These are phyloP conservation scores for Lagopus muta DNA, from an alignment of 2,113 vertebrate species.

Conservation along the genomic window DNA sequence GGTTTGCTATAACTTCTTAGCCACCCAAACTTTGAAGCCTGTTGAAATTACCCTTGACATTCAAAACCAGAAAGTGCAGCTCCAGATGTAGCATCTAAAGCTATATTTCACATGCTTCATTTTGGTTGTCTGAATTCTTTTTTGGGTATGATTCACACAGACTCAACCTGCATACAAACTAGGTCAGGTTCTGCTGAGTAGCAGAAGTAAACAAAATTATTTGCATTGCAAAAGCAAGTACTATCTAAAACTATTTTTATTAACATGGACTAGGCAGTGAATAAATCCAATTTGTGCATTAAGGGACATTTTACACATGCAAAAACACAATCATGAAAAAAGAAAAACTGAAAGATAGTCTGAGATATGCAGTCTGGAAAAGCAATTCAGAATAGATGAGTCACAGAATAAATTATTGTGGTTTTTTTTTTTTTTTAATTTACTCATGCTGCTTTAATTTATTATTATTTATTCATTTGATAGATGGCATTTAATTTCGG, in stretches of 20 bases:
- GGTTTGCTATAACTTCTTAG: conserved; percentile 11
- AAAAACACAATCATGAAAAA: background rate
- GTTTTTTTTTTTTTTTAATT: conserved; percentile 39
- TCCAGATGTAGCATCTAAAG: background rate
- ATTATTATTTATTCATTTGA: conserved; percentile 62
- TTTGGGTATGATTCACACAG: background rate
- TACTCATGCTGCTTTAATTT: conserved; percentile 21
- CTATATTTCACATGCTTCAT: background rate
- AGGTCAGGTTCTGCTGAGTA: background rate
- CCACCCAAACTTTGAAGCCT: background rate
- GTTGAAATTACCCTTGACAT: background rate
- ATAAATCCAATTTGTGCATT: background rate
- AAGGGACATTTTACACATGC: background rate
- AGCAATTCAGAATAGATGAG: conserved; percentile 10
- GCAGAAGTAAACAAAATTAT: background rate
- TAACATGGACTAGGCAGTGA: background rate
- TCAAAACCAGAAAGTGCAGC: background rate
- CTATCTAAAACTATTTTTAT: background rate
- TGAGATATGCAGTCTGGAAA: background rate
- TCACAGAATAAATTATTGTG: background rate
- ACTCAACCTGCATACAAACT: background rate
- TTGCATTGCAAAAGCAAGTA: background rate
- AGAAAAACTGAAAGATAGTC: background rate
- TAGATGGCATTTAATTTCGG: conserved; percentile 57
- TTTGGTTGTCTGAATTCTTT: background rate